Percentiles rank a stretch among this genome's conserved stretches.
These are phyloP conservation scores for Trachelus iudaicus DNA, from an alignment of 2,888 invertebrate species.

Conservation along the genomic window DNA sequence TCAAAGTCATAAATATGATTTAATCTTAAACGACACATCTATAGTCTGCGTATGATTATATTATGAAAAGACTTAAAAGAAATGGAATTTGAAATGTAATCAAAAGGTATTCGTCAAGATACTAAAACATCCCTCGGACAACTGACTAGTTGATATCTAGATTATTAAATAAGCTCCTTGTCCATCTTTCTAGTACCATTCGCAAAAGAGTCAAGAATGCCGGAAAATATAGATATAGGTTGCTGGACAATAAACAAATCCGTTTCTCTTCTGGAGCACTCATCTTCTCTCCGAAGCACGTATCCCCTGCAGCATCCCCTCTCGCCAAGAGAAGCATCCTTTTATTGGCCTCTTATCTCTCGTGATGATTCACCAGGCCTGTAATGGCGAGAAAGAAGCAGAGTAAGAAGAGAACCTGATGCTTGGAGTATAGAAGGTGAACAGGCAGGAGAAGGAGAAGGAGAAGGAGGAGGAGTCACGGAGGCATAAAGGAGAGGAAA, in stretches of 20 bases:
- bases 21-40: background rate
- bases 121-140: background rate
- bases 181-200: background rate
- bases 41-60: background rate
- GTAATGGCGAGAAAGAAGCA: slow-evolving; percentile 12
- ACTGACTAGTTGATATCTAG: background rate
- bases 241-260: background rate
- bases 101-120: background rate
- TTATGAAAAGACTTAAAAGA: background rate
- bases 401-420: background rate
- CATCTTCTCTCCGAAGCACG: background rate
- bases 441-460: background rate
- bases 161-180: background rate
- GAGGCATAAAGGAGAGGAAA: slow-evolving; percentile 29
- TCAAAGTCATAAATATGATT: background rate
- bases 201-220: background rate
- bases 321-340: slow-evolving; percentile 24
- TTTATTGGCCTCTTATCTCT: slow-evolving; percentile 44
- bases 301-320: background rate
- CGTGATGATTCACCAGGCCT: slow-evolving; percentile 40
- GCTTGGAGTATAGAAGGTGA: background rate
- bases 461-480: slow-evolving; percentile 26
- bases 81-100: background rate
- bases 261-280: background rate
- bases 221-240: background rate